phyloP scores from a whole-genome alignment of 2,888 invertebrate genomes.

The Thera obeliscata region DNA sequence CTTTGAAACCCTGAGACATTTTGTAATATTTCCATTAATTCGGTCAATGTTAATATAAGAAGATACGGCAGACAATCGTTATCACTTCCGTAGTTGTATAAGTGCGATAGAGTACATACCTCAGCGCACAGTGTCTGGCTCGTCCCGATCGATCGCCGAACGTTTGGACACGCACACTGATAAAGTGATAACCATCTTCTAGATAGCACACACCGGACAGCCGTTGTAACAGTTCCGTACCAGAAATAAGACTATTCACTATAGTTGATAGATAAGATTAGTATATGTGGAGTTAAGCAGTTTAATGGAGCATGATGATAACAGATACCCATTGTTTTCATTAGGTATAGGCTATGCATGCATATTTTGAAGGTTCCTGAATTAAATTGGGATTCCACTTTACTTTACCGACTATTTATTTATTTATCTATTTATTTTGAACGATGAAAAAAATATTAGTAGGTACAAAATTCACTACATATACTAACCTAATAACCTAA shows the following conservation, averaged over 20 bases:
- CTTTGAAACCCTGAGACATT: conserved; percentile 28
- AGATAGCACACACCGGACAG: conserved; percentile 63
- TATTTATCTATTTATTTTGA: no score
- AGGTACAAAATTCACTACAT: no score
- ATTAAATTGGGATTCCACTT: no score
- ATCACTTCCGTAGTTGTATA: conserved; percentile 54
- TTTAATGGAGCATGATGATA: neutral
- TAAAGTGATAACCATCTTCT: conserved; percentile 68
- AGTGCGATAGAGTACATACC: conserved; percentile 45
- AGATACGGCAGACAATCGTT: conserved; percentile 50
- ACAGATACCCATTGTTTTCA: neutral
- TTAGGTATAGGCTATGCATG: neutral
- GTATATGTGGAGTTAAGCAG: neutral
- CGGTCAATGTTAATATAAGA: conserved; percentile 62
- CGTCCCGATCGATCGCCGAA: conserved; percentile 55
- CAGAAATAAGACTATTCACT: conserved; percentile 48
- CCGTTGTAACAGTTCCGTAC: conserved; percentile 52
- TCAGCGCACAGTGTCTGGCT: conserved; percentile 7
- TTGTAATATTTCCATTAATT: conserved; percentile 44
- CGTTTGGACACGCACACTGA: conserved; percentile 67
- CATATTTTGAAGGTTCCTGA: no score
- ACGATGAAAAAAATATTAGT: no score
- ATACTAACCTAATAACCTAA: neutral
- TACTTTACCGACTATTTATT: no score
- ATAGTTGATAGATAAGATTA: conserved; percentile 40